Percentiles rank a stretch among this genome's conserved stretches.
Conservation (phyloP, 2,797 vertebrate species). For the Sebastes variabilis region DNA sequence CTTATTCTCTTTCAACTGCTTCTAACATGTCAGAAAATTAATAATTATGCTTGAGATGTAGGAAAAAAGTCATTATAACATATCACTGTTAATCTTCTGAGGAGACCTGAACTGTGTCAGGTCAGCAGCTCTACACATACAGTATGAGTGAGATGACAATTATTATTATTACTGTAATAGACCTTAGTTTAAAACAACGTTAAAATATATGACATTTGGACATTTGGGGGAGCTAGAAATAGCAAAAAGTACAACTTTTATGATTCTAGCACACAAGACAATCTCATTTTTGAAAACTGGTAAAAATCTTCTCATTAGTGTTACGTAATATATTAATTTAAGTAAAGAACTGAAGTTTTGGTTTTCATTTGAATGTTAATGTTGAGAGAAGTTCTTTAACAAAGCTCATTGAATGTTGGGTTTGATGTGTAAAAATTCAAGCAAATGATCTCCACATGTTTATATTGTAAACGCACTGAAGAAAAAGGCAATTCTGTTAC, state of each 20-base stretch:
- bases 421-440: conserved; percentile 13
- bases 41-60: background rate
- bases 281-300: conserved; percentile 3
- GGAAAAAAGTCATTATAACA: background rate
- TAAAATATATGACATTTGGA: background rate
- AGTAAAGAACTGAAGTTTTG: background rate
- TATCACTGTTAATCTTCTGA: background rate
- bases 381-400: background rate
- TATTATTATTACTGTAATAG: background rate
- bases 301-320: background rate
- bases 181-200: background rate
- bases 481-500: conserved; percentile 7
- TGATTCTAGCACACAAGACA: background rate
- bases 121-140: background rate
- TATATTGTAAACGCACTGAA: conserved; percentile 16
- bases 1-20: background rate
- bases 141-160: background rate
- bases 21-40: conserved; percentile 8
- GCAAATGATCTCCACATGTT: conserved; percentile 6
- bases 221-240: background rate
- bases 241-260: background rate
- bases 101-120: background rate
- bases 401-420: conserved; percentile 1
- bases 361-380: conserved; percentile 3
- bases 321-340: background rate